Conservation (phyloP, 2,113 vertebrate species). For the Oncorhynchus tshawytscha region DNA sequence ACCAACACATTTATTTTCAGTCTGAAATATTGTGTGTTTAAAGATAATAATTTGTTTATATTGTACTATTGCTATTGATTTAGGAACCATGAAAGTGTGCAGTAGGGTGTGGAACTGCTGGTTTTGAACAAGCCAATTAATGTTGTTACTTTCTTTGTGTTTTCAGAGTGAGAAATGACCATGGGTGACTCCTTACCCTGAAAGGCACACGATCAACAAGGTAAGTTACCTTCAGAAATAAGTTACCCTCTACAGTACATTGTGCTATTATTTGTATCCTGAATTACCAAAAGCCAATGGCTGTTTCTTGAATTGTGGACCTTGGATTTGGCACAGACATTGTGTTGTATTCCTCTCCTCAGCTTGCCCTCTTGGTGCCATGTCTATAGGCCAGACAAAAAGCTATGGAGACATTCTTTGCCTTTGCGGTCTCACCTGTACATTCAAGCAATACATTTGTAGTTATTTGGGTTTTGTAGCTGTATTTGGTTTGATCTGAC, state of each 20-base stretch:
- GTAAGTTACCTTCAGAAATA: constrained; percentile 48
- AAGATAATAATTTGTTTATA: constrained; percentile 1
- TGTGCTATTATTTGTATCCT: not conserved
- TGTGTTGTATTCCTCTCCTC: not conserved
- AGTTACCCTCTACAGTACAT: not conserved
- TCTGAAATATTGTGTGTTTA: not conserved
- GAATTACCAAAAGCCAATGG: constrained; percentile 18
- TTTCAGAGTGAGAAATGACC: constrained; percentile 35
- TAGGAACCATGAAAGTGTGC: not conserved
- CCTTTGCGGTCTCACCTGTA: not conserved
- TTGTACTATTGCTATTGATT: not conserved
- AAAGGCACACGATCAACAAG: constrained; percentile 29
- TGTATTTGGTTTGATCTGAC: no score
- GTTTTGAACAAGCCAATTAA: constrained; percentile 21
- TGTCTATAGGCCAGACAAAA: not conserved
- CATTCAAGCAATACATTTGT: not conserved
- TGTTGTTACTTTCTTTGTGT: constrained; percentile 35
- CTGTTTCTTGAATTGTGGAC: constrained; percentile 21
- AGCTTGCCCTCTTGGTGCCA: not conserved
- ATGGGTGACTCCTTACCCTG: not conserved
- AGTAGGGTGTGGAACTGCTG: not conserved
- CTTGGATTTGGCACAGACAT: not conserved
- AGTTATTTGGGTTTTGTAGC: not conserved
- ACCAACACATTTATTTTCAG: not conserved
- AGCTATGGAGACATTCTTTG: not conserved